Percentiles rank a stretch among this genome's conserved stretches.
Evolutionary conservation across 2,888 invertebrate genomes (phyloP).

Genomic region (Hemistola chrysoprasaria): DNA sequence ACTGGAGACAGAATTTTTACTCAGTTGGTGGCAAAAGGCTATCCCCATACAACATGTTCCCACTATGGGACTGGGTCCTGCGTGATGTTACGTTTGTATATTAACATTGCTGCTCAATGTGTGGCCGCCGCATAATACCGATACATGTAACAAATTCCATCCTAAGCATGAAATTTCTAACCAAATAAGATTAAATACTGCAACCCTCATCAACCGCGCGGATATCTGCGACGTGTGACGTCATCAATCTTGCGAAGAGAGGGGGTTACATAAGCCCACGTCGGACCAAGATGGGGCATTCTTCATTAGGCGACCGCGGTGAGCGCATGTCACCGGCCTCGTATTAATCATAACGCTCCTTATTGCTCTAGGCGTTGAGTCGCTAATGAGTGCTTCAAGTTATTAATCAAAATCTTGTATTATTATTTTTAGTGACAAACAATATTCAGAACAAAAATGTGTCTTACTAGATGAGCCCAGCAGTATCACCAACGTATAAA

Average conservation of each 20-base stretch:
- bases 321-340: constrained; percentile 49
- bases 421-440: too few relatives aligned
- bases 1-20: too few relatives aligned
- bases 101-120: too few relatives aligned
- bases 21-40: too few relatives aligned
- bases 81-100: too few relatives aligned
- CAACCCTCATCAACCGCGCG: constrained; percentile 57
- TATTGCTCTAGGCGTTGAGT: constrained; percentile 44
- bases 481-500: too few relatives aligned
- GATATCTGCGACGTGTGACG: constrained; percentile 56
- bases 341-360: constrained; percentile 60
- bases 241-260: constrained; percentile 66
- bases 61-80: too few relatives aligned
- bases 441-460: too few relatives aligned
- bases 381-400: constrained; percentile 37
- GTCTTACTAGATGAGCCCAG: too few relatives aligned
- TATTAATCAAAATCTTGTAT: constrained; percentile 36
- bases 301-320: constrained; percentile 58
- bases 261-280: constrained; percentile 49
- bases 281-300: constrained; percentile 51
- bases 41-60: too few relatives aligned
- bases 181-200: constrained; percentile 58
- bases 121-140: too few relatives aligned
- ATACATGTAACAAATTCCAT: background rate
- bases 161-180: constrained; percentile 28